Evolutionary conservation across 1,140 invertebrate genomes (phyloP), one percentile per base, ranked within the genome.

Genomic region (Drosophila orena): DNA sequence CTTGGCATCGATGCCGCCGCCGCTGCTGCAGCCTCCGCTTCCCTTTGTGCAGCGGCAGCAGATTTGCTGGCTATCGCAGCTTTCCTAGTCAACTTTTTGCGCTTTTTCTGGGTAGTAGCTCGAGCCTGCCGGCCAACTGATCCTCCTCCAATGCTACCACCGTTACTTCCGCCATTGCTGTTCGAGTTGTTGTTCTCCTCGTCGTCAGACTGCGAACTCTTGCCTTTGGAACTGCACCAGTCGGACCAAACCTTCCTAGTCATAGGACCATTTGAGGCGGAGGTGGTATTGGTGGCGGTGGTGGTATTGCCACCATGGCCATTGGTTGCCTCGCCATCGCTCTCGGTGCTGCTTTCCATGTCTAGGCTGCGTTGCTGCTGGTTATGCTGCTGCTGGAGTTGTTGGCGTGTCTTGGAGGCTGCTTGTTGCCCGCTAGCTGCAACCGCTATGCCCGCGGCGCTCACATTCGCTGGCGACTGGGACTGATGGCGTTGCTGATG

Each of bases 211-310:
- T 94, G 93, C 46, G 93, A 94, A 55, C 93, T 94, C 81, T 94
- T 94, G 38, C 92, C 93, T 81, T 93, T 94, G 56, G 93, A 94
- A 58, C 94, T 95, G 89, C 94, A 94, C 94, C 95, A 96, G 90
- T 96, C 95, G 20, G 94, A 95, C 96, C 96, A 97, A 37, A 95
- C 95, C 73, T 95, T 93, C 8, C 96, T 93, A 1, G 96, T 96
- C 38, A 95, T 96, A 8, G 83, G 83, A 3, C 89, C 80, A 47
- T 81, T 81, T 22, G 79, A 78, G 6, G 71, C 66, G 4, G 84
- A 85, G 1, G 84, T 89, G 3, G 95, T 96, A 11, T 95, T 96
- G 8, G 75, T 81, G 17, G 81, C 56, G 7, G 95, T 96, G 4
- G 95, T 96, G 47, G 73, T 85, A 50, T 77, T 90, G n/a, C 79